Percentiles rank a stretch among this genome's conserved stretches.
phyloP scores from a whole-genome alignment of 2,113 vertebrate genomes.

The Colinus virginianus region DNA sequence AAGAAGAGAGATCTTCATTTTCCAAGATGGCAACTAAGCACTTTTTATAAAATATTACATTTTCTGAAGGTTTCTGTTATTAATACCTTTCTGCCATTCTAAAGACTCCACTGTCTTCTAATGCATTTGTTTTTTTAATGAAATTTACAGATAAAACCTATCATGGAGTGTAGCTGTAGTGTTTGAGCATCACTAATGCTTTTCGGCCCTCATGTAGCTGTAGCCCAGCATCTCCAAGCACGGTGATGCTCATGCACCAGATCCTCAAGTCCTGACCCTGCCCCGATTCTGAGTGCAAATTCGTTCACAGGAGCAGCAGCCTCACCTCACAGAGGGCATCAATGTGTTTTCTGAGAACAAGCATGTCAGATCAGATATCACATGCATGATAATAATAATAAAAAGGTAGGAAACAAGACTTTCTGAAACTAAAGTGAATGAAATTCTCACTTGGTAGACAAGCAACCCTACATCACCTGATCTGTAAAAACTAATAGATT shows the following conservation, averaged over 20 bases:
- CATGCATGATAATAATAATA: neutral
- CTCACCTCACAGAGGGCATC: neutral
- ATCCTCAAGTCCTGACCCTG: neutral
- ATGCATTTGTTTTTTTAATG: neutral
- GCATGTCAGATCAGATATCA: neutral
- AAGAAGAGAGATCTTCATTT: neutral
- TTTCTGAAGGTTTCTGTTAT: neutral
- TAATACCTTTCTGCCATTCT: neutral
- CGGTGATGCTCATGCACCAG: rapidly evolving
- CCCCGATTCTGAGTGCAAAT: rapidly evolving
- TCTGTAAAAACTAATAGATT: neutral
- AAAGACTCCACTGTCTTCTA: neutral
- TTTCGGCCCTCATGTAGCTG: neutral
- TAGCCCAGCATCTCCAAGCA: neutral
- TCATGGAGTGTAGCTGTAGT: neutral
- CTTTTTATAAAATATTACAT: neutral
- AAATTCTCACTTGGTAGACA: neutral
- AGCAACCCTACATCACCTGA: neutral
- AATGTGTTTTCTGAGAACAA: neutral
- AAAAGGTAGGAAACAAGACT: neutral
- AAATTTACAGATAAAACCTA: neutral
- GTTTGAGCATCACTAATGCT: neutral
- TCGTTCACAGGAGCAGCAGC: neutral
- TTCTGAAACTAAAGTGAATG: neutral
- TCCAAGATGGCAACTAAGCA: neutral